Evolutionary conservation across 1,140 invertebrate genomes (phyloP).

Genomic region (Hormaphis cornu): DNA sequence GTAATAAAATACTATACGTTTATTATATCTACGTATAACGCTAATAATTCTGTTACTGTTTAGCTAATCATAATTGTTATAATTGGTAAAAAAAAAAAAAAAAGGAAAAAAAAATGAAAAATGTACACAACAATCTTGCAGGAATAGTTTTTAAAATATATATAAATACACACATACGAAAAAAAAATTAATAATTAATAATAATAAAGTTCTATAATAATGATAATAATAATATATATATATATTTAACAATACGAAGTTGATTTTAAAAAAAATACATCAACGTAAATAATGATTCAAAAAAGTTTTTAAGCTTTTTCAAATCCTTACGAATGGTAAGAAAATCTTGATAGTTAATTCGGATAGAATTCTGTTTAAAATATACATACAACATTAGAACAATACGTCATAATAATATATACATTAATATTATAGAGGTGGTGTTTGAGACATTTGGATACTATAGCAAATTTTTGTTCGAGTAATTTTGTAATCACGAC

Average conservation of each 20-base stretch:
- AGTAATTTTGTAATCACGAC: no score
- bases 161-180: background rate
- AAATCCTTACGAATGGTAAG: no score
- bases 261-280: background rate
- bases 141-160: background rate
- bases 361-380: background rate
- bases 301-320: background rate
- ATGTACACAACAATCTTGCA: conserved; percentile 12
- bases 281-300: background rate
- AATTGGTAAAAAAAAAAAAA: conserved; percentile 2
- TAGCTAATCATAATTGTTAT: background rate
- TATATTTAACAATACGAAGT: background rate
- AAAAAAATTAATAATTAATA: conserved; percentile 9
- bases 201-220: background rate
- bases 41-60: background rate
- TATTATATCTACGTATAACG: background rate
- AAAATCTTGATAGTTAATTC: background rate
- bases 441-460: no score
- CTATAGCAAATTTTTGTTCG: no score
- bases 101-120: background rate
- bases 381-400: background rate
- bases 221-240: conserved; percentile 1
- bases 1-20: background rate
- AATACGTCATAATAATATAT: background rate
- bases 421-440: no score